phyloP scores from a whole-genome alignment of 1,140 invertebrate genomes.

The Listronotus oregonensis region DNA sequence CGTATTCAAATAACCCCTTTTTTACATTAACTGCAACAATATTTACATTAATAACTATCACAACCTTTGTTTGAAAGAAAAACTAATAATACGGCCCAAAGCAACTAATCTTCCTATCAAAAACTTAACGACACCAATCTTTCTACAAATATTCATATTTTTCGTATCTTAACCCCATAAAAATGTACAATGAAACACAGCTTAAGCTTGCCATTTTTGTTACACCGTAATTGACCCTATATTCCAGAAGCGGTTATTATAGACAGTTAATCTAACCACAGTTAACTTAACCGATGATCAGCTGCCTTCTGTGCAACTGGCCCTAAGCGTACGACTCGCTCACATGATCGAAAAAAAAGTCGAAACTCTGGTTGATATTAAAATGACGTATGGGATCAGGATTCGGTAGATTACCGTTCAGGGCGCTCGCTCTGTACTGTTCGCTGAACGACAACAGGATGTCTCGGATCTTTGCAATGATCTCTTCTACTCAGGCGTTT shows the following conservation, averaged over 20 bases:
- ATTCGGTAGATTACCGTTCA: conserved; percentile 56
- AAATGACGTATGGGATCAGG: conserved; percentile 57
- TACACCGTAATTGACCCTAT: conserved; percentile 10
- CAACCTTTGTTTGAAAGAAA: conserved; percentile 4
- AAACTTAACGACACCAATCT: background rate
- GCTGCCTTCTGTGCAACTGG: background rate
- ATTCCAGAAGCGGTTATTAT: too few species aligned
- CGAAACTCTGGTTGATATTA: conserved; percentile 60
- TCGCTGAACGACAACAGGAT: conserved; percentile 74
- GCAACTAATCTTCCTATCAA: background rate
- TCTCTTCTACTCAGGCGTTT: conserved; percentile 78
- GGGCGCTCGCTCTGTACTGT: conserved; percentile 65
- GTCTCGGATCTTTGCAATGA: conserved; percentile 76
- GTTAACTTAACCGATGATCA: too few species aligned
- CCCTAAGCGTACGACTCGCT: conserved; percentile 64
- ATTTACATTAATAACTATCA: background rate
- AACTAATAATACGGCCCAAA: background rate
- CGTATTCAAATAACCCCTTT: too few species aligned
- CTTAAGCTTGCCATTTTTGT: conserved; percentile 17
- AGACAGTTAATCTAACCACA: too few species aligned
- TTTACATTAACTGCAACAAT: too few species aligned
- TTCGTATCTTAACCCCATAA: conserved; percentile 12
- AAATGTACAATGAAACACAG: conserved; percentile 17
- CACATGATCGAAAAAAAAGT: conserved; percentile 63
- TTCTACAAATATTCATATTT: background rate